Conservation (phyloP, 2,888 invertebrate species). For the Cephus nigrinus region DNA sequence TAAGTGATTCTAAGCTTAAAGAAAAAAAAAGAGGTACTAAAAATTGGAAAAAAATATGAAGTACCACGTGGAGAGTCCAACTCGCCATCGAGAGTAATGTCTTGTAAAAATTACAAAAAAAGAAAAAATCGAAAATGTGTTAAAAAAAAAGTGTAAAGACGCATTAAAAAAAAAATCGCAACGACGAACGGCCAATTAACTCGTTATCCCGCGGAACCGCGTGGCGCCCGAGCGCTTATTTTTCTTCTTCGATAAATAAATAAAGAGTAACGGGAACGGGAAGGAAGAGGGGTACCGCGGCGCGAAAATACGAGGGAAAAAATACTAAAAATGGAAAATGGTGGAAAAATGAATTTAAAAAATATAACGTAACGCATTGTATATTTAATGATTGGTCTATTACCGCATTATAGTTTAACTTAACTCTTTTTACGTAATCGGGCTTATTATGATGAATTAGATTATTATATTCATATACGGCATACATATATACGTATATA, state of each 20-base stretch:
- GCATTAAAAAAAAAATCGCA: neutral
- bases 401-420: conserved; percentile 1
- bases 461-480: conserved; percentile 10
- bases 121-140: neutral
- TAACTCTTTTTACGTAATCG: conserved; percentile 28
- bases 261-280: neutral
- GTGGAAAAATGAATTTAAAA: conserved; percentile 9
- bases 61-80: conserved; percentile 6
- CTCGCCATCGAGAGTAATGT: neutral
- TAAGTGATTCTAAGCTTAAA: conserved; percentile 23
- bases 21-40: conserved; percentile 6
- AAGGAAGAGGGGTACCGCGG: neutral
- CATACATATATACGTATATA: neutral
- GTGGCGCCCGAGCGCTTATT: too few species aligned
- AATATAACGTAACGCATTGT: conserved; percentile 9
- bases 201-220: too few species aligned
- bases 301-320: neutral
- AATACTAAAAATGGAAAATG: conserved; percentile 1
- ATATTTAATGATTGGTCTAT: conserved; percentile 12
- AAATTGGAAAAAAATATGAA: conserved; percentile 17
- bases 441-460: conserved; percentile 39
- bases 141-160: neutral
- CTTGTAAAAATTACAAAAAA: neutral
- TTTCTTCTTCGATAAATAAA: too few species aligned
- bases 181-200: too few species aligned